Evolutionary conservation across 2,888 invertebrate genomes (phyloP).

Genomic region (Nebria salina): DNA sequence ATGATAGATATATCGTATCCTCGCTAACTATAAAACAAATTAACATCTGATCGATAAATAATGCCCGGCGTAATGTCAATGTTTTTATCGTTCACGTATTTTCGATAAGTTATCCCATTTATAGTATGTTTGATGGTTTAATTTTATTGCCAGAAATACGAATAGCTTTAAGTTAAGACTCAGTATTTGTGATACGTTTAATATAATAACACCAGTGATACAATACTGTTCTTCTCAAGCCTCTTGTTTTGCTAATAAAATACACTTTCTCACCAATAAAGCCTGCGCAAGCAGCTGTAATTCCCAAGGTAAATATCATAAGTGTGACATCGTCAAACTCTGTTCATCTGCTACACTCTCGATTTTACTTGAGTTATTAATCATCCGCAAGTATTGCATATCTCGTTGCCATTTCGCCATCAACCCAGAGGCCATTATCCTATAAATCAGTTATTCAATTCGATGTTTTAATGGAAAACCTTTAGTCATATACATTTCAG

Average conservation of each 20-base stretch:
- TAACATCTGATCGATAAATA: too few relatives aligned
- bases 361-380: neutral
- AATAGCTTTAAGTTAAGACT: too few relatives aligned
- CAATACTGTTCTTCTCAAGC: neutral
- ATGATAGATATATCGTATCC: too few relatives aligned
- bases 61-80: too few relatives aligned
- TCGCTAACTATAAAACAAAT: too few relatives aligned
- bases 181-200: too few relatives aligned
- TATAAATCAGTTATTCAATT: constrained; percentile 15
- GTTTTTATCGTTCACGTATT: too few relatives aligned
- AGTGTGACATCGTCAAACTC: constrained; percentile 16
- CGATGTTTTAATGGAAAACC: constrained; percentile 23
- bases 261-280: constrained; percentile 8
- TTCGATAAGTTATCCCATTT: too few relatives aligned
- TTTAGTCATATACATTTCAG: constrained; percentile 31
- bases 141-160: too few relatives aligned
- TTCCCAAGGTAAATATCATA: constrained; percentile 11
- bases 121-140: too few relatives aligned
- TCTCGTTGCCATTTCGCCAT: constrained; percentile 20
- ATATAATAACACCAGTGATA: too few relatives aligned
- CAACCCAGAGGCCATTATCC: neutral
- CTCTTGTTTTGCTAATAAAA: neutral
- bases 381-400: constrained; percentile 7
- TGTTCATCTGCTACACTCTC: neutral
- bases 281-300: neutral